These are phyloP conservation scores for Phaethon lepturus DNA, from an alignment of 2,113 vertebrate species.

Conservation along the genomic window DNA sequence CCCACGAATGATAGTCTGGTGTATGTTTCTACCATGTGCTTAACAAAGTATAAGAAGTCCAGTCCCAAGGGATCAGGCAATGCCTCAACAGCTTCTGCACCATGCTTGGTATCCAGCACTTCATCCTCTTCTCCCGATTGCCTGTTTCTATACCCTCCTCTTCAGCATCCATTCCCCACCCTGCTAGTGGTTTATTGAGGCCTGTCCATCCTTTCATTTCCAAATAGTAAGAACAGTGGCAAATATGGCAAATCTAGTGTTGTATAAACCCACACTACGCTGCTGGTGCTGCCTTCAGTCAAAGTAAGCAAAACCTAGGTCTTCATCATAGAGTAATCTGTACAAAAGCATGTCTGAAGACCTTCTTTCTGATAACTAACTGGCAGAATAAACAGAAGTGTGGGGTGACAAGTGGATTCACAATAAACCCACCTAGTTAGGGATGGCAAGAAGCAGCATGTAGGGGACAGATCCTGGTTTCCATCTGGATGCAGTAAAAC, in stretches of 20 bases:
- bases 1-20: background rate
- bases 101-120: background rate
- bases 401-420: background rate
- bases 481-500: background rate
- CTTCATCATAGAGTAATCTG: background rate
- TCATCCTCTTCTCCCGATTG: background rate
- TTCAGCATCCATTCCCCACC: background rate
- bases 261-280: fast-evolving
- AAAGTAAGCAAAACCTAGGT: background rate
- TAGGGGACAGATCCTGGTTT: background rate
- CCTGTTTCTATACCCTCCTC: background rate
- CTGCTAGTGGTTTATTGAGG: background rate
- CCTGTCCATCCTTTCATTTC: background rate
- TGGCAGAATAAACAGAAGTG: background rate
- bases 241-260: background rate
- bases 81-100: background rate
- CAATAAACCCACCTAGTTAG: background rate
- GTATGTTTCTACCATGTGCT: background rate
- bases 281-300: background rate
- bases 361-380: background rate
- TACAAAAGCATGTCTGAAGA: background rate
- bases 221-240: background rate
- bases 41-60: background rate
- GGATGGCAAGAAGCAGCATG: background rate
- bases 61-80: background rate